Conservation (phyloP, 1,140 invertebrate species). For the Pantala flavescens region DNA sequence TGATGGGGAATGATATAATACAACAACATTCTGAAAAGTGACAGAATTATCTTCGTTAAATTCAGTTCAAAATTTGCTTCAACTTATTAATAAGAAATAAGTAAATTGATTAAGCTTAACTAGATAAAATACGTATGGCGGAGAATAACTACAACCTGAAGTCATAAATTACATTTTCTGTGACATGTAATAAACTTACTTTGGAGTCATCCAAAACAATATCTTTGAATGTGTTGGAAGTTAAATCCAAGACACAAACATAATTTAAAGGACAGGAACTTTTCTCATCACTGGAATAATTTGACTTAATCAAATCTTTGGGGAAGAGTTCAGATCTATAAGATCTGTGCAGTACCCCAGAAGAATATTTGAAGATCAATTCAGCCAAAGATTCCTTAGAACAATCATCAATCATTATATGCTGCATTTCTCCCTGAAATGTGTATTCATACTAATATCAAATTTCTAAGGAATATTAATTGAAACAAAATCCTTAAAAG, state of each 20-base stretch:
- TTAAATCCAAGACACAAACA: constrained; percentile 15
- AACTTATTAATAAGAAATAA: constrained; percentile 17
- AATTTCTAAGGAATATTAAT: too few relatives aligned
- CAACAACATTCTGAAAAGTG: constrained; percentile 51
- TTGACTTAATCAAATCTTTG: background rate
- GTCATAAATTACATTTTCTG: too few relatives aligned
- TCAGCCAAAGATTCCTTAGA: constrained; percentile 42
- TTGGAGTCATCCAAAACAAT: constrained; percentile 28
- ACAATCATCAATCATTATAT: constrained; percentile 47
- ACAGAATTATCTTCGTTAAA: too few relatives aligned
- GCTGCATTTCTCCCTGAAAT: constrained; percentile 53
- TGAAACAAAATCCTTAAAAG: too few relatives aligned
- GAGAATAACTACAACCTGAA: too few relatives aligned
- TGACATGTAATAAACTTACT: constrained; percentile 16
- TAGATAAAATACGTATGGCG: too few relatives aligned
- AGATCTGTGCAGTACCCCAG: constrained; percentile 42
- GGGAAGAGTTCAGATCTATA: constrained; percentile 30
- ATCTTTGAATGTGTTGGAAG: constrained; percentile 29
- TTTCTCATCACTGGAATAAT: background rate
- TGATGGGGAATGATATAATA: constrained; percentile 57
- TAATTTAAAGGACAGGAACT: background rate
- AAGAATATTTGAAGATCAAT: constrained; percentile 55
- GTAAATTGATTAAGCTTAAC: constrained; percentile 11
- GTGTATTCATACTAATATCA: too few relatives aligned
- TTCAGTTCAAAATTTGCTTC: too few relatives aligned